Base-by-base conservation (phyloP, 92 coral and sea anemone species). In the Epizoanthus fatuus region DNA sequence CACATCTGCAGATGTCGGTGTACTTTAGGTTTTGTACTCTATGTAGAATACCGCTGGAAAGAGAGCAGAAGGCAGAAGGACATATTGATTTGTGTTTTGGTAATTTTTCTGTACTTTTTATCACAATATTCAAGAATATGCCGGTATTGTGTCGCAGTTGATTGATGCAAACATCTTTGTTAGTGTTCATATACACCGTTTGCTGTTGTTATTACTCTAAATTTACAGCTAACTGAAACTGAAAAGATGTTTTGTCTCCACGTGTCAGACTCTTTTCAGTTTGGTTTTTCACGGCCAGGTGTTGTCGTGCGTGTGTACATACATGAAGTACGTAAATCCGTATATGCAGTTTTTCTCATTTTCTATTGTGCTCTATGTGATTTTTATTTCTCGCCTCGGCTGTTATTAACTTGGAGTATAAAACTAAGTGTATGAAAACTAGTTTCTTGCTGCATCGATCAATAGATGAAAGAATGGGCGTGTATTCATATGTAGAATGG, bases 201-300 rank as follows among this genome's bases (percentile, higher is more conserved):
- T 69, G 55, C 54, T 45, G 54, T 45, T 15, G 12, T 40, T 45
- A 42, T 70, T 70, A 44, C 49, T 69, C 12, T 53, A 32, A 70
- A 70, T 70, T 42, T 70, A 70, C 75, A 45, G 75, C 49, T 42
- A 70, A 45, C 35, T 70, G 32, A 44, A 7, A 45, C 49, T 70
- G 44, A 25, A n/a, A 69, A 69, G 5, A n/a, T 42, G 55, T 69
- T 69, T 69, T 69, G 54, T 39, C 4, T 47, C 14, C 16, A 47
- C 32, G 32, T 19, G 57, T 7, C 47, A 7, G 2, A 32, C 71
- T 70, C 40, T 42, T 70, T 70, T 70, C 56, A 70, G 19, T 70
- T 17, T 39, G 56, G 54, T n/a, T 70, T 70, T 66, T 66, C 56
- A 6, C 56, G 49, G 54, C 35, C 35, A 70, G 75, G 75, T 44